Evolutionary conservation across 2,888 invertebrate species (phyloP).

Genomic region (Sycophila texana): DNA sequence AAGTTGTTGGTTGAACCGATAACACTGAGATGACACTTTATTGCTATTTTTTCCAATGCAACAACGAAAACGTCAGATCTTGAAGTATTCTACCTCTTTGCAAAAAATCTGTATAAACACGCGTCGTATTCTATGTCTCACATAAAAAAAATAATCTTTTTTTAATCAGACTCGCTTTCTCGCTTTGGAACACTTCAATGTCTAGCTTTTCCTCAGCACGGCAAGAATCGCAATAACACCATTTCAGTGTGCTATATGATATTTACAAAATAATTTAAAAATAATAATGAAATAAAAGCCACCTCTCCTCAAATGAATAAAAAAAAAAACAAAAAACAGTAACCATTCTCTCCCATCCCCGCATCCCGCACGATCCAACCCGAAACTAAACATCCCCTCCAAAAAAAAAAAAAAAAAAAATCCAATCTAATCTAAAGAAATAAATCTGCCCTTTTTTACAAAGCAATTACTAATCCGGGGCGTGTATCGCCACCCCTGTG

Average conservation of each 20-base stretch:
- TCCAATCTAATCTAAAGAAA: no score
- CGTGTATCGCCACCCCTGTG: constrained; percentile 51
- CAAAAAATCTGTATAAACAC: no score
- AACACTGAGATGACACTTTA: constrained; percentile 24
- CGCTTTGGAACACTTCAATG: neutral
- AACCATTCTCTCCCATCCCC: neutral
- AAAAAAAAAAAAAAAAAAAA: constrained; percentile 1
- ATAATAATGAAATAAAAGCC: neutral
- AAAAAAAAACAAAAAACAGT: constrained; percentile 18
- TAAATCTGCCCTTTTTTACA: neutral
- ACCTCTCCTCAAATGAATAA: constrained; percentile 1
- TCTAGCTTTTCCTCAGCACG: constrained; percentile 25
- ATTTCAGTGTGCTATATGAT: neutral
- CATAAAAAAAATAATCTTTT: no score
- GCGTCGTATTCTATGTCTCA: no score
- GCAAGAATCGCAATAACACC: constrained; percentile 11
- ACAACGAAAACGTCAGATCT: constrained; percentile 2
- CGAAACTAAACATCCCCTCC: neutral
- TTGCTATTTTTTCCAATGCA: constrained; percentile 27
- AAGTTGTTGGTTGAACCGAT: constrained; percentile 43
- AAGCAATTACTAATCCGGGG: constrained; percentile 46
- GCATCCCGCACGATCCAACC: neutral
- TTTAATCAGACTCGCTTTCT: no score
- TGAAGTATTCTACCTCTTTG: neutral
- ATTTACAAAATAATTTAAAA: no score